Base-by-base conservation (phyloP, 1,140 invertebrate genomes). In the Nautilus pompilius region DNA sequence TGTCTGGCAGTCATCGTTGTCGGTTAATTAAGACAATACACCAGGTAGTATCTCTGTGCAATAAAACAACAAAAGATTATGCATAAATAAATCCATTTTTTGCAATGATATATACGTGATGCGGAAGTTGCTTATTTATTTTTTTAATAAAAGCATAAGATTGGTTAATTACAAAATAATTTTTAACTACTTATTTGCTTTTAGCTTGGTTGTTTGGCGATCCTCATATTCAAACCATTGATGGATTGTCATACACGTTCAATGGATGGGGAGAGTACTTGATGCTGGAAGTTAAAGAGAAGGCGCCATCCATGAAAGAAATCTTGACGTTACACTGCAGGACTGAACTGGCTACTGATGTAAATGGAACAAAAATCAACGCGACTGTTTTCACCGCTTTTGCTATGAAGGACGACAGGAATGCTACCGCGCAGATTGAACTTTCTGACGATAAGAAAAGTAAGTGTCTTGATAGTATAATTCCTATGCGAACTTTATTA, bases 181-280 rank as follows among this genome's bases (percentile, higher is more conserved):
- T n/a, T n/a, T n/a, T 30, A 10, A 28, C 24, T 2, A 5, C 29
- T 17, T 28, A 10, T 22, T 53, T 53, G 1, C 17, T 54, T 45
- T 30, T 41, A 66, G 65, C 28, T 59, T 17, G 46, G 8, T 55
- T 28, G 15, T 56, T 51, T 46, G 70, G 70, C 20, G 68, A 70
- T 36, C 68, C 65, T 3, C 70, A 72, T 60, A 62, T 70, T 13
- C 60, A 54, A 15, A 69, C 70, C 1, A 55, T 70, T 15, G 70
- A 72, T 58, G 66, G 65, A 26, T 45, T 65, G 4, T 26, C 28
- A 1, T 72, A 70, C 49, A 72, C 70, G 36, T 72, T 72, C 22
- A 72, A 72, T 60, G 70, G 70, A 36, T 60, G 54, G 36, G 70
- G 70, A n/a, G 70, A 72, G 46, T 72, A 60, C 30, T 46, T 24